These are phyloP conservation scores for Heterocephalus glaber DNA, from an alignment of 2,113 vertebrate species.

Conservation along the genomic window DNA sequence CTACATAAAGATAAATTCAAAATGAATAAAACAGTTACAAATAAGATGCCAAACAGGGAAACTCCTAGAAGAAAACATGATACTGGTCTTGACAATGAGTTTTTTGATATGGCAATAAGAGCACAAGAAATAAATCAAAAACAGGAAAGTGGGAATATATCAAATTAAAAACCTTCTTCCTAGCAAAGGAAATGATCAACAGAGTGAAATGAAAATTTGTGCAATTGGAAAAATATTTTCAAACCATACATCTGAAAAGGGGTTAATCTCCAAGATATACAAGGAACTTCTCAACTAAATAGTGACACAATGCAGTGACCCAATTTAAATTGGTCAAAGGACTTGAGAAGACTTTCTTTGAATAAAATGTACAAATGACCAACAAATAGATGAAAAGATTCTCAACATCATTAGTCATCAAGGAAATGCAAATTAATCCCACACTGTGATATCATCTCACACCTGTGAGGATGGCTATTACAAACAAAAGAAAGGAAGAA, in stretches of 20 bases:
- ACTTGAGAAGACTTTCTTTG: not conserved
- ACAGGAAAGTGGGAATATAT: not conserved
- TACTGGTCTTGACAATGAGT: not conserved
- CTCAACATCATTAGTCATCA: not conserved
- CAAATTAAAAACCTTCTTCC: not conserved
- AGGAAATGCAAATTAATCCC: not conserved
- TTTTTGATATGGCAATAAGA: not conserved
- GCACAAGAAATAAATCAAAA: not conserved
- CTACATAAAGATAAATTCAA: not conserved
- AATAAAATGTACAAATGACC: not conserved
- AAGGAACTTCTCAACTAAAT: not conserved
- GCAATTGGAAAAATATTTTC: not conserved
- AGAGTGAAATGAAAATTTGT: not conserved
- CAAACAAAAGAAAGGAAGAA: not conserved
- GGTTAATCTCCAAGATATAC: not conserved
- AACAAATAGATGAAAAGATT: not conserved
- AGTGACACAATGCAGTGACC: not conserved
- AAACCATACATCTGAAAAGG: not conserved
- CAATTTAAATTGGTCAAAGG: not conserved
- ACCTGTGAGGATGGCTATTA: not conserved
- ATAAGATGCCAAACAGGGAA: not conserved
- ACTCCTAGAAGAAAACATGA: not conserved
- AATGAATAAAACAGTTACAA: not conserved
- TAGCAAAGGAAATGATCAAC: not conserved
- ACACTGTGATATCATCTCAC: no score